These are phyloP conservation scores for Choristoneura fumiferana DNA, from an alignment of 1,140 invertebrate genomes.

Conservation along the genomic window DNA sequence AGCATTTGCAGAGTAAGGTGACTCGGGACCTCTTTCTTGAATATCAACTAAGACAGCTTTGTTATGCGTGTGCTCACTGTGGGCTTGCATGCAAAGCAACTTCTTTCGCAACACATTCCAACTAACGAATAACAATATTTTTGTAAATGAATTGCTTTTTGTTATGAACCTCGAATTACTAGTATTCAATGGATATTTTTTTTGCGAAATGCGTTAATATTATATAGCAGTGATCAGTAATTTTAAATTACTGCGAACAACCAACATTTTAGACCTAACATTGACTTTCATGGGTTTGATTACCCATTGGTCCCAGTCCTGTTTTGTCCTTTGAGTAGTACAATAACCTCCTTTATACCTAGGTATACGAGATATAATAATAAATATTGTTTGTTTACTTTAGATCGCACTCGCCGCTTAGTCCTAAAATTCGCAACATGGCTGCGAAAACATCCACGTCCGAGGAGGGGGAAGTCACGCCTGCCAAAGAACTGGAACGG, in stretches of 20 bases:
- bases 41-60: constrained; percentile 56
- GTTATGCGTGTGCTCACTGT: constrained; percentile 47
- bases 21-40: constrained; percentile 56
- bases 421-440: constrained; percentile 78
- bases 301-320: too few relatives aligned
- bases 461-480: constrained; percentile 79
- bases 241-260: too few relatives aligned
- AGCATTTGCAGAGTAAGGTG: constrained; percentile 35
- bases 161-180: background rate
- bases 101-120: constrained; percentile 56
- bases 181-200: too few relatives aligned
- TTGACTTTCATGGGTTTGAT: too few relatives aligned
- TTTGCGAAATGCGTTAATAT: too few relatives aligned
- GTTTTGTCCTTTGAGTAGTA: too few relatives aligned
- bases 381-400: constrained; percentile 28
- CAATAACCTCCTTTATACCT: too few relatives aligned
- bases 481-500: constrained; percentile 80
- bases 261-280: too few relatives aligned
- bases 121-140: constrained; percentile 29
- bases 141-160: constrained; percentile 17
- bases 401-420: constrained; percentile 81
- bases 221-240: too few relatives aligned
- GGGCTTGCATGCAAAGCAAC: constrained; percentile 54
- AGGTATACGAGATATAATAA: background rate
- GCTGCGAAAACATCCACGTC: constrained; percentile 63